Conservation (phyloP, 2,797 vertebrate species). For the Delichon dasypus region DNA sequence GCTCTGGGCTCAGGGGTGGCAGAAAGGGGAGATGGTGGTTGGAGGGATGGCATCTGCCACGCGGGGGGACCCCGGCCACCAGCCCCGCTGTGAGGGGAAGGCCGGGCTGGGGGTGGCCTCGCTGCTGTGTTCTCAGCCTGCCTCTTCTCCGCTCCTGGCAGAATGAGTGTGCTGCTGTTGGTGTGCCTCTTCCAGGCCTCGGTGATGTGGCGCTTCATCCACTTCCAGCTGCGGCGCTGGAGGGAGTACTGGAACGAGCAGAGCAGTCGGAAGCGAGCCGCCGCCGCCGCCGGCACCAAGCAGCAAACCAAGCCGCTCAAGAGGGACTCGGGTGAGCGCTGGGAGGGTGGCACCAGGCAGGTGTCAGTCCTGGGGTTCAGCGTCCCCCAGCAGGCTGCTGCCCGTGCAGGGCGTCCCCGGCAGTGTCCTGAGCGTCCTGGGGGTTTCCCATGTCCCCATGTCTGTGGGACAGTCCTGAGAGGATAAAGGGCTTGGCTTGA, state of each 20-base stretch:
- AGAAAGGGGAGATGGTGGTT: neutral
- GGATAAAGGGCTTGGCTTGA: neutral
- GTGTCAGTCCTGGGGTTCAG: too few relatives aligned
- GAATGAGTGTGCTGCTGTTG: constrained; percentile 89
- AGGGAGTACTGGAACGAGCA: constrained; percentile 91
- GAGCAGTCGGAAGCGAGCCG: constrained; percentile 79
- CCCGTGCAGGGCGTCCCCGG: fast-evolving
- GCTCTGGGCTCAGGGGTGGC: neutral
- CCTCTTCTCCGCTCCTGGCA: constrained; percentile 64
- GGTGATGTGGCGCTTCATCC: constrained; percentile 98
- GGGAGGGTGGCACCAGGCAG: fast-evolving
- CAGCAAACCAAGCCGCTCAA: constrained; percentile 82
- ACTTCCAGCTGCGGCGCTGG: constrained; percentile 95
- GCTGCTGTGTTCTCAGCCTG: constrained; percentile 30
- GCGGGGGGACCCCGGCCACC: fast-evolving
- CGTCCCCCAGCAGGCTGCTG: neutral
- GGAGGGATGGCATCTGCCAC: fast-evolving
- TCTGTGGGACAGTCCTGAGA: fast-evolving
- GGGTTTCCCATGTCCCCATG: fast-evolving
- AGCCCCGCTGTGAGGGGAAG: fast-evolving
- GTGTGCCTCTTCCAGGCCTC: constrained; percentile 93
- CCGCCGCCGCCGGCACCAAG: constrained; percentile 46
- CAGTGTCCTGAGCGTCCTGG: fast-evolving
- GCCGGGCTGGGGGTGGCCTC: neutral
- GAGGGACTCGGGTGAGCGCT: constrained; percentile 86